Conservation (phyloP, 2,113 vertebrate genomes). For the Melanostigma gelatinosum region DNA sequence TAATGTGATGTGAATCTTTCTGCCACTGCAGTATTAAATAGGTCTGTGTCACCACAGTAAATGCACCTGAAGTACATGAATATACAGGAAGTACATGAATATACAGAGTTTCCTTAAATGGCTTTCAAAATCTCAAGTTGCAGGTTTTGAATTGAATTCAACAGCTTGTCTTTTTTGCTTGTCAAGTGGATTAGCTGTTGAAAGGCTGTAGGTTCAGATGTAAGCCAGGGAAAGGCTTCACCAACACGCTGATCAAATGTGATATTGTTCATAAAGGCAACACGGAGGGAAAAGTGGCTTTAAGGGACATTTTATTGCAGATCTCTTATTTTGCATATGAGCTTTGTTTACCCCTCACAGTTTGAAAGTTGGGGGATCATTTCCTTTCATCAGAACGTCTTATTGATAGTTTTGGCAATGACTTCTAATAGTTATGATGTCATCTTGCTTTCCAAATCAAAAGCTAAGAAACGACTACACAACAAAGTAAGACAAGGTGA, state of each 20-base stretch:
- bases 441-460: not conserved
- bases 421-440: not conserved
- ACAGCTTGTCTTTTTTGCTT: slow-evolving; percentile 3
- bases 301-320: not conserved
- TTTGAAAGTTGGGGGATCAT: not conserved
- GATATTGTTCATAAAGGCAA: not conserved
- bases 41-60: not conserved
- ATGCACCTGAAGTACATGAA: slow-evolving; percentile 11
- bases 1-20: slow-evolving; percentile 3
- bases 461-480: not conserved
- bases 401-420: not conserved
- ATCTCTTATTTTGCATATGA: not conserved
- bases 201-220: not conserved
- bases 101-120: not conserved
- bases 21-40: not conserved
- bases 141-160: not conserved
- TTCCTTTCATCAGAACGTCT: not conserved
- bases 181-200: slow-evolving; percentile 2
- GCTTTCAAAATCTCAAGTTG: slow-evolving; percentile 2
- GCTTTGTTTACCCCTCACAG: not conserved
- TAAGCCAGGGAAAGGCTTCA: not conserved
- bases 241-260: not conserved
- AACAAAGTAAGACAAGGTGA: not conserved
- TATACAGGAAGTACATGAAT: slow-evolving; percentile 5
- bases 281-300: not conserved